A percentile compares a stretch with the other conserved stretches of the same genome.
Evolutionary conservation across 1,140 invertebrate genomes (phyloP).

Genomic region (Neotoxoptera formosana): DNA sequence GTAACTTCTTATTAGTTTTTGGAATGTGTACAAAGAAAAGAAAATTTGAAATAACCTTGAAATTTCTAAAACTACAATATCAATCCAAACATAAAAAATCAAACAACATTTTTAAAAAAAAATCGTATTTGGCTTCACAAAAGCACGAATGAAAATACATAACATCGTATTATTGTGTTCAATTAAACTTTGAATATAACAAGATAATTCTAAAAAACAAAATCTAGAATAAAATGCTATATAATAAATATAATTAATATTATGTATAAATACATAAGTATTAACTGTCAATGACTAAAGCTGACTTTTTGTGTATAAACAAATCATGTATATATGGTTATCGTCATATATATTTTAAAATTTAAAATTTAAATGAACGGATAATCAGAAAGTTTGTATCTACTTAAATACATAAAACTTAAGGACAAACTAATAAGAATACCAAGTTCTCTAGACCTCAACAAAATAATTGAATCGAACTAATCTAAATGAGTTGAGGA

Average conservation of each 20-base stretch:
- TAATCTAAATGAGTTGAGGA: too few species aligned
- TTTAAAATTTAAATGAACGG: too few species aligned
- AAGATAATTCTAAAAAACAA: neutral
- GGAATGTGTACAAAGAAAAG: neutral
- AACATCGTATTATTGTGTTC: neutral
- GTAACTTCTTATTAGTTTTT: neutral
- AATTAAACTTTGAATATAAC: neutral
- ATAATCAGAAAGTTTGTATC: too few species aligned
- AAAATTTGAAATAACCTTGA: neutral
- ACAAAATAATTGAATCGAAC: too few species aligned
- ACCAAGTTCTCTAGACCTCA: too few species aligned
- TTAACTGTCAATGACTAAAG: too few species aligned
- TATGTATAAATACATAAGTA: neutral
- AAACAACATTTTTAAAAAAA: neutral
- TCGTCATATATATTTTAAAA: too few species aligned
- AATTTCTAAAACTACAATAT: neutral
- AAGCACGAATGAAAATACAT: neutral
- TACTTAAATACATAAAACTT: too few species aligned
- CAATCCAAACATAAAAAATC: neutral
- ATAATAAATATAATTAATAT: neutral
- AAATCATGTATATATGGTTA: too few species aligned
- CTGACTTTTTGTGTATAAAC: neutral
- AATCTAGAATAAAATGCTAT: neutral
- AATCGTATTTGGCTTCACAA: neutral
- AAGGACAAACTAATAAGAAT: too few species aligned